Base-by-base conservation (phyloP, 2,888 invertebrate genomes). In the Spodoptera exigua region DNA sequence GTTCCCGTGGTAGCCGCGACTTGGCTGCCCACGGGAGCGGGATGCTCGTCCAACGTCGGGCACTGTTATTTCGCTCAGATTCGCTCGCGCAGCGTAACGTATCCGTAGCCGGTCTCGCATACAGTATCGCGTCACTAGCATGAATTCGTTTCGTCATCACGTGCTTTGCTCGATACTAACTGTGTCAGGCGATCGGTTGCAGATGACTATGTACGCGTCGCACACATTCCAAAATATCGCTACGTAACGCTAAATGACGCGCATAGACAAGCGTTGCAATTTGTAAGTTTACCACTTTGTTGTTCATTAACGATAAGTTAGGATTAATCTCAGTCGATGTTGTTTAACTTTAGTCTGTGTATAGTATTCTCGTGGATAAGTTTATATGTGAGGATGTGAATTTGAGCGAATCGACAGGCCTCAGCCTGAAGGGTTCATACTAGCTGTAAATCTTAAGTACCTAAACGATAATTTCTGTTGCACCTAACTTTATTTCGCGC, bases 271-370 rank as follows among this genome's bases (percentile, higher is more conserved):
- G 89, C 90, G 90, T 88, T 88, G 83, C 89, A 84, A 81, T 84
- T 86, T 90, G 88, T 91, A 89, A 89, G 89, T 92, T 93, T 92
- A 92, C 93, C 93, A 93, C 93, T 91, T 89, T 92, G 93, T 92
- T 93, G 93, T 93, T 93, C 93, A 93, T 93, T 93, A 93, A 89
- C 88, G 90, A 87, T 93, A 93, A 93, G 93, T 89, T 93, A 93
- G 93, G 80, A 89, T 90, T 92, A 93, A 92, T 92, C 89, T 93
- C 91, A 90, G 89, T 92, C 87, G 91, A 90, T 91, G 92, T 92
- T 90, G 90, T 90, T 67, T 89, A 85, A 86, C 85, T 89, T 89
- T 90, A 90, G 89, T 93, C 88, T 92, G 90, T 93, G 91, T 92
- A 91, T 92, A 90, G 92, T 91, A 92, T 92, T 91, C 84, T 90